Conservation (phyloP, 1,140 invertebrate genomes). For the Drosophila ercepeae region DNA sequence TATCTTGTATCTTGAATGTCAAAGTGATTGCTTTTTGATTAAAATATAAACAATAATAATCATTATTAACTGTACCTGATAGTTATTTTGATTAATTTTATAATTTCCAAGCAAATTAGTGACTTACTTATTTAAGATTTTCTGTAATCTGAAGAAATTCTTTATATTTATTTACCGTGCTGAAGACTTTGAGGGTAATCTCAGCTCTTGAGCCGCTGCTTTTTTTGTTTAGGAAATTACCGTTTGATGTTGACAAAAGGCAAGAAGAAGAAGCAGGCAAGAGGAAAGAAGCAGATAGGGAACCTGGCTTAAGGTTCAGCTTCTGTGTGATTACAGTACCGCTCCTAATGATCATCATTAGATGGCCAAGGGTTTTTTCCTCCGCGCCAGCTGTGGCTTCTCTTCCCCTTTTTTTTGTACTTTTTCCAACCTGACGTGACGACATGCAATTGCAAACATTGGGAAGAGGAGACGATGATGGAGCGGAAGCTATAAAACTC, state of each 20-base stretch:
- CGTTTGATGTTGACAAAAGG: constrained; percentile 63
- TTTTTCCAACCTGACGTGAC: constrained; percentile 54
- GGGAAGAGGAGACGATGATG: constrained; percentile 4
- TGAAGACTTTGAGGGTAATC: constrained; percentile 62
- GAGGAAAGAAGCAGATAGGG: constrained; percentile 19
- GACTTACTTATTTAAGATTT: no score
- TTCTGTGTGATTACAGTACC: constrained; percentile 66
- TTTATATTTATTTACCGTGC: constrained; percentile 48
- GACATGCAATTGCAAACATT: constrained; percentile 64
- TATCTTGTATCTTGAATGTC: no score
- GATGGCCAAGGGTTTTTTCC: constrained; percentile 72
- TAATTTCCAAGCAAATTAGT: no score
- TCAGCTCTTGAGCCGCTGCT: constrained; percentile 12
- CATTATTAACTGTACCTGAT: no score
- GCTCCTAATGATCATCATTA: constrained; percentile 78
- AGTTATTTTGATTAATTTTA: no score
- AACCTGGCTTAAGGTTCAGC: constrained; percentile 34
- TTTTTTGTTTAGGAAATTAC: constrained; percentile 66
- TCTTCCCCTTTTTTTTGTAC: not conserved
- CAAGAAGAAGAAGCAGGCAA: constrained; percentile 27
- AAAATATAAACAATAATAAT: no score
- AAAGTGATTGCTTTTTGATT: no score
- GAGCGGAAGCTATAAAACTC: constrained; percentile 73
- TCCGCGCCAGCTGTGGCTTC: constrained; percentile 12
- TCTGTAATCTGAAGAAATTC: no score